Evolutionary conservation across 64 coral and sea anemone genomes (phyloP).

Genomic region (Exaiptasia diaphana): DNA sequence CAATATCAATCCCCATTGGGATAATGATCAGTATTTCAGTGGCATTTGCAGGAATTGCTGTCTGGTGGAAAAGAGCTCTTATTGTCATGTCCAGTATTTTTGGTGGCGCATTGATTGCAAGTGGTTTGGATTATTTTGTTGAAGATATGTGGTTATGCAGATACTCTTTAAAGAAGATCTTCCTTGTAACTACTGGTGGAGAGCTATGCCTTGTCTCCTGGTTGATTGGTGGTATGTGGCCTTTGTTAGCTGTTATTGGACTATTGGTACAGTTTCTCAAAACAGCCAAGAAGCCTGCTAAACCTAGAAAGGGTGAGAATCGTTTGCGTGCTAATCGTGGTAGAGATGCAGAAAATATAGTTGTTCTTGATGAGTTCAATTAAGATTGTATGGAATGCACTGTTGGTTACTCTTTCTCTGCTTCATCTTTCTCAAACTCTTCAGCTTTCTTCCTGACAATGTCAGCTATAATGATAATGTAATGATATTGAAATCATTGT

Average conservation of each 20-base stretch:
- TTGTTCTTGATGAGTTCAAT: too few relatives aligned
- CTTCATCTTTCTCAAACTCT: too few relatives aligned
- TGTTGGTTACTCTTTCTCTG: too few relatives aligned
- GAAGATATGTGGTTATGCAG: slow-evolving; percentile 66
- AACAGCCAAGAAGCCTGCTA: slow-evolving; percentile 60
- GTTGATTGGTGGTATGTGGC: slow-evolving; percentile 72
- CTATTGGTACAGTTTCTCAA: slow-evolving; percentile 89
- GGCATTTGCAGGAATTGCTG: slow-evolving; percentile 57
- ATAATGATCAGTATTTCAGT: slow-evolving; percentile 57
- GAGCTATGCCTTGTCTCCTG: slow-evolving; percentile 60
- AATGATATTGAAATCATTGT: too few relatives aligned
- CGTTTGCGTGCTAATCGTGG: slow-evolving; percentile 7
- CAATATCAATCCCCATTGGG: slow-evolving; percentile 64
- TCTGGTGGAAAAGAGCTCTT: slow-evolving; percentile 86
- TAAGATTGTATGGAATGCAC: too few relatives aligned
- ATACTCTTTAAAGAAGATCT: slow-evolving; percentile 54
- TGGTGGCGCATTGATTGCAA: slow-evolving; percentile 63
- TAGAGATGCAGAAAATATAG: too few relatives aligned
- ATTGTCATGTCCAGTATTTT: slow-evolving; percentile 67
- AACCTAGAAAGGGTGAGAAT: slow-evolving; percentile 88
- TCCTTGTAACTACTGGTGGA: slow-evolving; percentile 29
- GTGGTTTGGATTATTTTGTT: slow-evolving; percentile 81
- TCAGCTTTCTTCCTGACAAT: too few relatives aligned
- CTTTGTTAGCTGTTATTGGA: slow-evolving; percentile 55
- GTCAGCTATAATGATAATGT: too few relatives aligned